These are phyloP conservation scores for Cerceris ruficornis DNA, from an alignment of 2,888 invertebrate species.

Conservation along the genomic window DNA sequence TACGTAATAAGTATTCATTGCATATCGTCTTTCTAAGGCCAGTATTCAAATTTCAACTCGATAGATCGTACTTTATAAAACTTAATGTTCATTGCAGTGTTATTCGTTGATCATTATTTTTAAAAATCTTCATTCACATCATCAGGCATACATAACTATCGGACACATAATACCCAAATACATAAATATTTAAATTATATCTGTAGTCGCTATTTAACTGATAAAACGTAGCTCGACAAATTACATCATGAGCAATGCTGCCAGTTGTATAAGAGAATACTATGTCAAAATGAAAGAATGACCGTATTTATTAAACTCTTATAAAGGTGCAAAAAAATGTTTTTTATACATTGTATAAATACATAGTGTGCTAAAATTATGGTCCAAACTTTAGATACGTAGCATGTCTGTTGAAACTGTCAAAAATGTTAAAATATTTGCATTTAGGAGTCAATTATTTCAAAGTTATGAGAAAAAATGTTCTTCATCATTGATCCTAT, in stretches of 20 bases:
- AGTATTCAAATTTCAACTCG: constrained; percentile 50
- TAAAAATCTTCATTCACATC: constrained; percentile 28
- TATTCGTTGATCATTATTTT: constrained; percentile 57
- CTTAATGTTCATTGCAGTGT: constrained; percentile 58
- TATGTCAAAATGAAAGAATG: constrained; percentile 16
- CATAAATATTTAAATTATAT: constrained; percentile 33
- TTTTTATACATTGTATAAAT: constrained; percentile 7
- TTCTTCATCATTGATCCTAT: no score
- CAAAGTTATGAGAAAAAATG: no score
- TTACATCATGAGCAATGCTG: constrained; percentile 17
- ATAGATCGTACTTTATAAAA: constrained; percentile 53
- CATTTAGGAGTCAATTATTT: no score
- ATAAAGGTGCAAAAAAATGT: constrained; percentile 8
- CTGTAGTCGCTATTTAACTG: constrained; percentile 10
- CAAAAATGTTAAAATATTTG: no score
- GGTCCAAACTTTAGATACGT: no score
- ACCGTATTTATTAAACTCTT: constrained; percentile 21
- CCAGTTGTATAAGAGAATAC: constrained; percentile 17
- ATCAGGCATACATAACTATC: constrained; percentile 18
- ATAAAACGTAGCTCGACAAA: constrained; percentile 13
- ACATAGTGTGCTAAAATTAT: constrained; percentile 20
- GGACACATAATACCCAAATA: constrained; percentile 24
- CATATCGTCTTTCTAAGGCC: constrained; percentile 54
- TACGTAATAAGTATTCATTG: constrained; percentile 48
- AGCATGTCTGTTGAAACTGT: no score